Percentiles rank a stretch among this genome's conserved stretches.
Evolutionary conservation across 2,113 vertebrate genomes (phyloP).

Genomic region (Osmerus mordax): DNA sequence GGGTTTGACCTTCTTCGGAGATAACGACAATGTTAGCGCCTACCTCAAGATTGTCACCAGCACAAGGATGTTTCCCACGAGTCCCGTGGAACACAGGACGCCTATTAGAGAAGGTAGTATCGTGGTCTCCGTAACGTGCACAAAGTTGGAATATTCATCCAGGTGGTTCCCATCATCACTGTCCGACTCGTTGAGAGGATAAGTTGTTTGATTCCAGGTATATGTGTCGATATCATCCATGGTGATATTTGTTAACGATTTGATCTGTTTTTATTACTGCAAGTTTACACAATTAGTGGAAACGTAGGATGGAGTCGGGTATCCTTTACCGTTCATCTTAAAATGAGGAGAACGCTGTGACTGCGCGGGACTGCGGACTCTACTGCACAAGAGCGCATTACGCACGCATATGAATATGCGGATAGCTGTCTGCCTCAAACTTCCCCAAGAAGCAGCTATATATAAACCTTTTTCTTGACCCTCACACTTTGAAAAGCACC

Average conservation of each 20-base stretch:
- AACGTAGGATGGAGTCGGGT: too few species aligned
- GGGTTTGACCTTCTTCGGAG: not conserved
- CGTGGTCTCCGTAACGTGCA: constrained; percentile 51
- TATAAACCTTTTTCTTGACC: too few species aligned
- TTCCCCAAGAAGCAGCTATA: too few species aligned
- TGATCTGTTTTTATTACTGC: not conserved
- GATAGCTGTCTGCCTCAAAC: too few species aligned
- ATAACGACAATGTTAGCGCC: not conserved
- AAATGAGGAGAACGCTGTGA: too few species aligned
- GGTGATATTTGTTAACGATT: not conserved
- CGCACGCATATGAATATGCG: too few species aligned
- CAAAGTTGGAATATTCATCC: constrained; percentile 40
- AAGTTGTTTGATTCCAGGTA: constrained; percentile 40
- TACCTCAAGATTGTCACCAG: constrained; percentile 63
- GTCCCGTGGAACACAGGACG: constrained; percentile 60
- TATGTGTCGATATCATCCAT: constrained; percentile 11
- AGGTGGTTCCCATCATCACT: constrained; percentile 5
- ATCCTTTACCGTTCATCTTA: too few species aligned
- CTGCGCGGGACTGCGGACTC: too few species aligned
- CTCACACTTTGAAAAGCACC: too few species aligned
- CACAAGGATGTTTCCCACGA: constrained; percentile 60
- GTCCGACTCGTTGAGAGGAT: constrained; percentile 41
- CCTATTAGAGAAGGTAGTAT: constrained; percentile 60
- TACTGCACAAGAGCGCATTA: too few species aligned
- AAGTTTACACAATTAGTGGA: too few species aligned